These are phyloP conservation scores for Sceloporus undulatus DNA, from an alignment of 2,113 vertebrate species.

Conservation along the genomic window DNA sequence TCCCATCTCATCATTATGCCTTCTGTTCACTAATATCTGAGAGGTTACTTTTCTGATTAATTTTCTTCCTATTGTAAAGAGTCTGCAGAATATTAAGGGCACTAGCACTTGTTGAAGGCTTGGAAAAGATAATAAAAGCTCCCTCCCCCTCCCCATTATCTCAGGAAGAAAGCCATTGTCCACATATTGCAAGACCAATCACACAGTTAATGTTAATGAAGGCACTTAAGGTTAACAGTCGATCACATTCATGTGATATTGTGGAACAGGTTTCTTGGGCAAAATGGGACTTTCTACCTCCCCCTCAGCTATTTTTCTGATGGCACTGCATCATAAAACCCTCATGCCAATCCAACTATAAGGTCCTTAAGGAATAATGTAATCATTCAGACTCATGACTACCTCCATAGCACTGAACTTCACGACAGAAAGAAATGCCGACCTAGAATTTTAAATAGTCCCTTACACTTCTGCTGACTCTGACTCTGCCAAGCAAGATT, in stretches of 20 bases:
- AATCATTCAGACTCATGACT: constrained; percentile 31
- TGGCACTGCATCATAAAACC: not conserved
- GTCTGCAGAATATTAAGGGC: constrained; percentile 5
- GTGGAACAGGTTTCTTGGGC: constrained; percentile 4
- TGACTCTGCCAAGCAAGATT: not conserved
- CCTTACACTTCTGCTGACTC: constrained; percentile 1
- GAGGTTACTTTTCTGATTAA: constrained; percentile 41
- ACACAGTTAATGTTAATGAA: not conserved
- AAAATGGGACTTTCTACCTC: not conserved
- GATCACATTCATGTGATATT: fast-evolving
- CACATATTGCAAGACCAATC: not conserved
- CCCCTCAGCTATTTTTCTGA: not conserved
- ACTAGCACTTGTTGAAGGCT: not conserved
- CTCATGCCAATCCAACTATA: not conserved
- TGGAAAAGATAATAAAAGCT: constrained; percentile 8
- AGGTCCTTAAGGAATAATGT: not conserved
- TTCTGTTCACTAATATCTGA: constrained; percentile 50
- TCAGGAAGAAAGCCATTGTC: constrained; percentile 7
- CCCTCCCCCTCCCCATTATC: constrained; percentile 9
- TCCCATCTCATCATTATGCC: constrained; percentile 50
- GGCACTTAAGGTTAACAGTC: not conserved
- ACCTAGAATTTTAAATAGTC: constrained; percentile 6
- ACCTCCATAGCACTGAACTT: not conserved
- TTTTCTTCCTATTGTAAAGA: constrained; percentile 20
- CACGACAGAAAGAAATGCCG: not conserved